A percentile compares a stretch with the other conserved stretches of the same genome.
Evolutionary conservation across 1,140 invertebrate species (phyloP).

Genomic region (fruit fly (Drosophila melanogaster)): DNA sequence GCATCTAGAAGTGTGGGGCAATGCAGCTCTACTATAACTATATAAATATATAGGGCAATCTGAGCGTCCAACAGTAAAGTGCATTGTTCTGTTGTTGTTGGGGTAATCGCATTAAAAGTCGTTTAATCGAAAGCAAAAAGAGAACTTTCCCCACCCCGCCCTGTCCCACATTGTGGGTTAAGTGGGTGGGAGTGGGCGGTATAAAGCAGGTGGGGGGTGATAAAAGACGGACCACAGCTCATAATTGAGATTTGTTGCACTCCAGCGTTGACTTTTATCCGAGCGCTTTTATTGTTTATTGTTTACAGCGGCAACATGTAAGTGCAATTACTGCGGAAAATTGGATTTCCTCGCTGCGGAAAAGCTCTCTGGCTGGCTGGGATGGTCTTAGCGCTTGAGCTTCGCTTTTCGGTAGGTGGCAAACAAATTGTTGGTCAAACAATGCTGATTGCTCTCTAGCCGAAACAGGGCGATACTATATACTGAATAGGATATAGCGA

Average conservation of each 20-base stretch:
- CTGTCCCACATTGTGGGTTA: not conserved
- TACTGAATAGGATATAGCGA: conserved; percentile 4
- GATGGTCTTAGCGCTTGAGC: conserved; percentile 19
- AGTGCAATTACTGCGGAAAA: conserved; percentile 78
- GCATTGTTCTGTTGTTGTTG: conserved; percentile 68
- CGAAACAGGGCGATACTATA: conserved; percentile 9
- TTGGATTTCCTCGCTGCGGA: conserved; percentile 66
- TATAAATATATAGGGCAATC: conserved; percentile 53
- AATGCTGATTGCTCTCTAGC: conserved; percentile 44
- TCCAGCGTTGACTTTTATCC: conserved; percentile 71
- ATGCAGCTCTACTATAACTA: conserved; percentile 6
- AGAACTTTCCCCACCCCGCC: conserved; percentile 3
- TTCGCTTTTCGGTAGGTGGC: conserved; percentile 13
- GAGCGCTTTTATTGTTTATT: conserved; percentile 74
- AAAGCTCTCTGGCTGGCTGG: conserved; percentile 14
- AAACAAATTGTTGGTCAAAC: conserved; percentile 50
- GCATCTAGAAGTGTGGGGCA: not conserved
- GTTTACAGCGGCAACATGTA: conserved; percentile 76
- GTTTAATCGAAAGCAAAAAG: conserved; percentile 80
- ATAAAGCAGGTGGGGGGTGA: conserved; percentile 2
- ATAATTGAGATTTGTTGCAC: conserved; percentile 82
- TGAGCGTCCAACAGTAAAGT: conserved; percentile 60
- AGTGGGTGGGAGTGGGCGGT: conserved; percentile 18
- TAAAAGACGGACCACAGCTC: conserved; percentile 35
- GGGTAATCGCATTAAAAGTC: conserved; percentile 80